A percentile compares a stretch with the other conserved stretches of the same genome.
Evolutionary conservation across 2,888 invertebrate species (phyloP).

Genomic region (Alloscopus bannaensis): DNA sequence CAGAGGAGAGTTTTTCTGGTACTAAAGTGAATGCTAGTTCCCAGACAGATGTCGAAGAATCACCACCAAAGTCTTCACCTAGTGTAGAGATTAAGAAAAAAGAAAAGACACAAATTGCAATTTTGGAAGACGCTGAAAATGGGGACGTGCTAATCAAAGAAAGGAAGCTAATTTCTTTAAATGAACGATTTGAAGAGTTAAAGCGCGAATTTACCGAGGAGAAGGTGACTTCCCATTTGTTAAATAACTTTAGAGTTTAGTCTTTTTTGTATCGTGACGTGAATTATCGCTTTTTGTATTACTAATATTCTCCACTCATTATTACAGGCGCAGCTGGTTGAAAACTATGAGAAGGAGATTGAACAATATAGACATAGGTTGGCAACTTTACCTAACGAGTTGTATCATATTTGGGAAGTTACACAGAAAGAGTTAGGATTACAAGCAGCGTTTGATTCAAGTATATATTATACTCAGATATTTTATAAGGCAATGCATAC

Average conservation of each 20-base stretch:
- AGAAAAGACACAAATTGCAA: slow-evolving; percentile 52
- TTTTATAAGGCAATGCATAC: not conserved
- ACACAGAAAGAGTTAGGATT: slow-evolving; percentile 62
- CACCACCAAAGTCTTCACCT: slow-evolving; percentile 1
- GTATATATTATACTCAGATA: slow-evolving; percentile 14
- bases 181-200: slow-evolving; percentile 39
- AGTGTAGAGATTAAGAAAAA: slow-evolving; percentile 36
- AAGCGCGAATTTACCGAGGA: slow-evolving; percentile 45
- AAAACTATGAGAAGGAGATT: slow-evolving; percentile 64
- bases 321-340: slow-evolving; percentile 55
- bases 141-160: slow-evolving; percentile 43
- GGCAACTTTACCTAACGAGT: slow-evolving; percentile 63
- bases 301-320: not conserved
- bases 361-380: slow-evolving; percentile 62
- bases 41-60: slow-evolving; percentile 31
- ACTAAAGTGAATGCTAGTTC: slow-evolving; percentile 24
- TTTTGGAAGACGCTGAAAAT: slow-evolving; percentile 43
- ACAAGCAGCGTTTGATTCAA: slow-evolving; percentile 22
- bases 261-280: not conserved
- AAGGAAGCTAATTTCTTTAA: slow-evolving; percentile 34
- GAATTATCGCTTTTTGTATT: no score
- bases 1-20: slow-evolving; percentile 53
- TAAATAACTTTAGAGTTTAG: slow-evolving; percentile 6
- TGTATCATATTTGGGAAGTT: slow-evolving; percentile 65
- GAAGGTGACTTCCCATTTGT: slow-evolving; percentile 33